phyloP scores from a whole-genome alignment of 2,888 invertebrate genomes.

The Pheosia gnoma region DNA sequence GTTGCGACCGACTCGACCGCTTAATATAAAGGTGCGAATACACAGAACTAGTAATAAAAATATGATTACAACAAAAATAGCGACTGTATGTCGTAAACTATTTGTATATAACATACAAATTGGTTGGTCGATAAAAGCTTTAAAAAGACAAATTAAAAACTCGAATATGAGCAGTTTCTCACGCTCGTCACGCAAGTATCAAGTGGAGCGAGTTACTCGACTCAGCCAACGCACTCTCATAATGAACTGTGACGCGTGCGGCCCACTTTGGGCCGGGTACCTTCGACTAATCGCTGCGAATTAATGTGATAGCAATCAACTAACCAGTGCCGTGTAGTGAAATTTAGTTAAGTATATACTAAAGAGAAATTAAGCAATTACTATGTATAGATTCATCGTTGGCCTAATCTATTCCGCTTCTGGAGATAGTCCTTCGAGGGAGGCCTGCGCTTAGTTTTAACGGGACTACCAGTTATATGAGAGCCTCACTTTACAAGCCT shows the following conservation, averaged over 20 bases:
- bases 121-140: slow-evolving; percentile 2
- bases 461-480: no score
- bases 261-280: slow-evolving; percentile 53
- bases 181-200: slow-evolving; percentile 51
- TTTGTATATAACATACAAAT: no score
- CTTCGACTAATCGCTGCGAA: slow-evolving; percentile 61
- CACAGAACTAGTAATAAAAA: neutral
- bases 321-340: slow-evolving; percentile 28
- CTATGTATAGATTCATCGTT: no score
- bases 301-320: slow-evolving; percentile 49
- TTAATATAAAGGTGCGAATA: slow-evolving; percentile 16
- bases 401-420: no score
- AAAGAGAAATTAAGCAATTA: no score
- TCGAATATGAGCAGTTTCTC: slow-evolving; percentile 37
- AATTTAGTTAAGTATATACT: slow-evolving; percentile 20
- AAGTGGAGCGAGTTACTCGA: slow-evolving; percentile 42
- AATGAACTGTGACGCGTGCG: slow-evolving; percentile 57
- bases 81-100: no score
- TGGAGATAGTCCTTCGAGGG: no score
- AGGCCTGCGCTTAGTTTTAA: no score
- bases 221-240: slow-evolving; percentile 38
- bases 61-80: no score
- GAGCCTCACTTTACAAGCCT: no score
- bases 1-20: slow-evolving; percentile 19
- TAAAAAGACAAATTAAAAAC: slow-evolving; percentile 18